Evolutionary conservation across 2,888 invertebrate genomes (phyloP).

Genomic region (Drosophila borborema): DNA sequence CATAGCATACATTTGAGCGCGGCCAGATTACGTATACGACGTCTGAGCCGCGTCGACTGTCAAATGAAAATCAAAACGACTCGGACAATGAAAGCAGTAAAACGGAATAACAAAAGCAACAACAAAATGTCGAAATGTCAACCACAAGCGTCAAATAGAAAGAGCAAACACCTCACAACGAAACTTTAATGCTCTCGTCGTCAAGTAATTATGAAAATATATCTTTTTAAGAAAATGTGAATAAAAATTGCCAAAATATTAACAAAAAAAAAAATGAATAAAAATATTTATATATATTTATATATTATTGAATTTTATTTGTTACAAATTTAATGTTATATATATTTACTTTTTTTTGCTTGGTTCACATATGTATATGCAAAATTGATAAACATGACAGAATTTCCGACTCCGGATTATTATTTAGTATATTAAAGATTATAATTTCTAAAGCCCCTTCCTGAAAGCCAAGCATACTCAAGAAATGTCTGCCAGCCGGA

Average conservation of each 20-base stretch:
- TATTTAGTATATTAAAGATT: too few species aligned
- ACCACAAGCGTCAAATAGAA: slow-evolving; percentile 39
- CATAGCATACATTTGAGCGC: slow-evolving; percentile 45
- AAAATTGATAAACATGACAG: too few species aligned
- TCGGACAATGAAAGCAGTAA: slow-evolving; percentile 37
- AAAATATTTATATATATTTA: too few species aligned
- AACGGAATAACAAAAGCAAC: slow-evolving; percentile 8
- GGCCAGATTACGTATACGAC: slow-evolving; percentile 44
- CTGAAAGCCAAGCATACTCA: not conserved
- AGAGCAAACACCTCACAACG: not conserved
- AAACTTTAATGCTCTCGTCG: not conserved
- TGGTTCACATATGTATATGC: too few species aligned
- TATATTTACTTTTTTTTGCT: too few species aligned
- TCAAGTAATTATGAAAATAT: not conserved
- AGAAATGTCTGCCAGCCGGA: not conserved
- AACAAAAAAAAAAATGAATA: too few species aligned
- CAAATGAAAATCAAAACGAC: slow-evolving; percentile 55
- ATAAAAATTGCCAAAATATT: too few species aligned
- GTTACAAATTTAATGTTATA: too few species aligned
- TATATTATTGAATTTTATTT: too few species aligned
- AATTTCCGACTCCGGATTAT: too few species aligned
- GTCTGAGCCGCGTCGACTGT: slow-evolving; percentile 34
- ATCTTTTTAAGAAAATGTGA: too few species aligned
- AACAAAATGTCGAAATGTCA: slow-evolving; percentile 48
- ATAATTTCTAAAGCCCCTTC: not conserved